Conservation (phyloP, 2,113 vertebrate species). For the Peromyscus californicus region DNA sequence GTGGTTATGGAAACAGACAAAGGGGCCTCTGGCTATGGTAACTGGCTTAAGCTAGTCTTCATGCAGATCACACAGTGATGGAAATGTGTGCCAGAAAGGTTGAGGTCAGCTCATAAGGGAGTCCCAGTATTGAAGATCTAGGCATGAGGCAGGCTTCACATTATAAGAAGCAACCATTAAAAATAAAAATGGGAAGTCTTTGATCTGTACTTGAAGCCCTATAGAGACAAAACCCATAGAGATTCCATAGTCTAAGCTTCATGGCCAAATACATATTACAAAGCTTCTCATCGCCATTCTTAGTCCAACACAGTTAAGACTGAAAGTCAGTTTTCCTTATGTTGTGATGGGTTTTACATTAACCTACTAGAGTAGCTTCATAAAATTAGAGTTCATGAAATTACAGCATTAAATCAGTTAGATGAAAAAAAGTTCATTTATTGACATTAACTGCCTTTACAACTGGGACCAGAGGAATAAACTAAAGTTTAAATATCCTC, state of each 20-base stretch:
- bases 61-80: constrained; percentile 1
- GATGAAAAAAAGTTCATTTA: constrained; percentile 28
- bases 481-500: neutral
- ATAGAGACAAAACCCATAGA: constrained; percentile 56
- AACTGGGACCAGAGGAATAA: constrained; percentile 47
- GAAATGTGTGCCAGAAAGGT: neutral
- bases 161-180: constrained; percentile 74
- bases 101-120: constrained; percentile 27
- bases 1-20: neutral
- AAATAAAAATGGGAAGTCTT: constrained; percentile 71
- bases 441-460: constrained; percentile 14
- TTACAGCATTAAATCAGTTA: constrained; percentile 52
- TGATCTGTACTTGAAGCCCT: constrained; percentile 66
- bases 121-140: constrained; percentile 13
- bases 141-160: constrained; percentile 20
- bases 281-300: neutral
- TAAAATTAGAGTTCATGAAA: neutral
- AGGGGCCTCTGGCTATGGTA: neutral
- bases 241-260: constrained; percentile 52
- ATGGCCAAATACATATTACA: constrained; percentile 56
- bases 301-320: neutral
- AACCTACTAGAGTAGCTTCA: neutral
- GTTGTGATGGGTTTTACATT: neutral
- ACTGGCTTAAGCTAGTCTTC: neutral
- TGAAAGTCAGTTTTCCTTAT: constrained; percentile 46